Conservation (phyloP, 2,113 vertebrate genomes). For the Falco punctatus region DNA sequence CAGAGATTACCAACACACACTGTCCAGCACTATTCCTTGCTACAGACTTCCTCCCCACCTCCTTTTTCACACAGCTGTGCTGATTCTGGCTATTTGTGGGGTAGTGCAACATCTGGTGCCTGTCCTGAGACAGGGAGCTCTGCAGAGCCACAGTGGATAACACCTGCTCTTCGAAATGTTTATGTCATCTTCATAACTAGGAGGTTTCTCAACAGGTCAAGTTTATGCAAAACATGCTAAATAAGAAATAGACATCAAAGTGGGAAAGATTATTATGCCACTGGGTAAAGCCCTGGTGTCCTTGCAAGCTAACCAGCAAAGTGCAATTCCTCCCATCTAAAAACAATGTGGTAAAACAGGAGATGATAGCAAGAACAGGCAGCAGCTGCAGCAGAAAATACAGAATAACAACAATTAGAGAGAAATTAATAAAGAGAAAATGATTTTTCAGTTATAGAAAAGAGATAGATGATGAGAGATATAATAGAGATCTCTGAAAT, state of each 20-base stretch:
- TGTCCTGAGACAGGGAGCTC: not conserved
- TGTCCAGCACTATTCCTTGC: not conserved
- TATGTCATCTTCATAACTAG: not conserved
- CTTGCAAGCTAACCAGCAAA: not conserved
- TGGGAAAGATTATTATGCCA: not conserved
- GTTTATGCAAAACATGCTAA: not conserved
- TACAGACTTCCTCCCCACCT: not conserved
- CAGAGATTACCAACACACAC: not conserved
- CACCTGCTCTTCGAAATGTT: not conserved
- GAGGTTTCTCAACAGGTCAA: not conserved
- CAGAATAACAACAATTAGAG: not conserved
- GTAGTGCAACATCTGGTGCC: accelerated
- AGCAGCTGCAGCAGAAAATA: not conserved
- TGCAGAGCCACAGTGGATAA: not conserved
- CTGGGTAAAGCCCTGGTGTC: not conserved
- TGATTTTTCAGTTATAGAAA: not conserved
- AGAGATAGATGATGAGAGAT: not conserved
- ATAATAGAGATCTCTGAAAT: not conserved
- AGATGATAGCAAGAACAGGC: not conserved
- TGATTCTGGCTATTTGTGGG: not conserved
- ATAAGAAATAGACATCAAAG: not conserved
- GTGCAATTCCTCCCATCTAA: not conserved
- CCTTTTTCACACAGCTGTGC: not conserved
- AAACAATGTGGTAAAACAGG: not conserved
- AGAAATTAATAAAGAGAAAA: not conserved